Evolutionary conservation across 53 echinoderm and acorn worm species (phyloP).

Genomic region (Crossaster papposus): DNA sequence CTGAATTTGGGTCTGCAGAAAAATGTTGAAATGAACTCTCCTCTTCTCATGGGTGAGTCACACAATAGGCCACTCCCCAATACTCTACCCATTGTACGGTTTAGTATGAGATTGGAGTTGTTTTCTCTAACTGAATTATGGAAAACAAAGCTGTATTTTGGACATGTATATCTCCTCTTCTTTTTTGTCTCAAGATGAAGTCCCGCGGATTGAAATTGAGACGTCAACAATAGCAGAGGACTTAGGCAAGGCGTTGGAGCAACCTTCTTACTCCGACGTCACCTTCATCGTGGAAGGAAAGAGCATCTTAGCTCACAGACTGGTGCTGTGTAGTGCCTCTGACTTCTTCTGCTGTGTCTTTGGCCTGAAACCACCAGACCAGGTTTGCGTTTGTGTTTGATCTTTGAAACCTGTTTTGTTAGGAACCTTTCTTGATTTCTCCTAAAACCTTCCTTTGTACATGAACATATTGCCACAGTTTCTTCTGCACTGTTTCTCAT

Average conservation of each 20-base stretch:
- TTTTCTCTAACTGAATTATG: too few species aligned
- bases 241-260: conserved; percentile 61
- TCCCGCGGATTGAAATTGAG: conserved; percentile 84
- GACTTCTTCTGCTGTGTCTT: conserved; percentile 81
- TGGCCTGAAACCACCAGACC: conserved; percentile 67
- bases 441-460: not conserved
- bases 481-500: too few species aligned
- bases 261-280: conserved; percentile 72
- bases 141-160: not conserved
- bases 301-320: conserved; percentile 63
- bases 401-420: not conserved
- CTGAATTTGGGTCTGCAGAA: too few species aligned
- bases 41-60: too few species aligned
- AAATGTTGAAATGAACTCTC: too few species aligned
- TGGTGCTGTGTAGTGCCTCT: conserved; percentile 76
- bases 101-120: too few species aligned
- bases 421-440: not conserved
- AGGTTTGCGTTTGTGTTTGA: conserved; percentile 13
- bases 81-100: too few species aligned
- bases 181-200: conserved; percentile 51
- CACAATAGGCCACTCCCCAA: too few species aligned
- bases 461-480: too few species aligned
- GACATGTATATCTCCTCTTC: too few species aligned
- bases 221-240: conserved; percentile 69
- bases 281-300: conserved; percentile 72